Conservation (phyloP, 2,888 invertebrate genomes). For the Ormyrus labotus region DNA sequence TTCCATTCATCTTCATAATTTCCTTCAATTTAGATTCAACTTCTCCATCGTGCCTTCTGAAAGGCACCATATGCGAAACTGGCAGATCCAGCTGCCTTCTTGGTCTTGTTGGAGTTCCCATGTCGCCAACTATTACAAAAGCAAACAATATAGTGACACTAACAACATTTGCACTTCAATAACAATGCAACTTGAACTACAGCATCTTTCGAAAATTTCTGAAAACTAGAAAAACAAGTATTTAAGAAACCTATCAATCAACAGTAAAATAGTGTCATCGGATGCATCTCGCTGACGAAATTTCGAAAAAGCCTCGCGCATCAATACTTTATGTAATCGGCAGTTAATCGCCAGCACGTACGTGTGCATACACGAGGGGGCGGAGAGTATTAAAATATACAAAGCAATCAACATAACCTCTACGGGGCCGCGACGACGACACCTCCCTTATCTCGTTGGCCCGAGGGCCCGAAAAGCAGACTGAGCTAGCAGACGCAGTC, state of each 20-base stretch:
- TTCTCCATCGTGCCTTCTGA: conserved; percentile 80
- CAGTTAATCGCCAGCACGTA: conserved; percentile 39
- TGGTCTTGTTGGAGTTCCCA: conserved; percentile 78
- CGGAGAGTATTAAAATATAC: conserved; percentile 53
- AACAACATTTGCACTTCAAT: background rate
- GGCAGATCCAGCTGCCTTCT: conserved; percentile 79
- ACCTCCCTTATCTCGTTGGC: background rate
- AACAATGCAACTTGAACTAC: background rate
- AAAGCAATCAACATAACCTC: conserved; percentile 62
- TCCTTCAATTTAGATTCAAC: conserved; percentile 90
- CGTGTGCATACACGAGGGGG: conserved; percentile 46
- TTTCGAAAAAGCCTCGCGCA: conserved; percentile 17
- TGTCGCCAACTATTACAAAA: conserved; percentile 72
- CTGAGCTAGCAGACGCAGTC: too few species aligned
- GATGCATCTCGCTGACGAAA: too few species aligned
- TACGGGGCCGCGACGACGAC: background rate
- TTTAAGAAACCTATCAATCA: too few species aligned
- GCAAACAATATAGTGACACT: conserved; percentile 19
- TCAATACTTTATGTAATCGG: conserved; percentile 48
- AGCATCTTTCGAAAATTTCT: background rate
- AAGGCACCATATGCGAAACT: conserved; percentile 79
- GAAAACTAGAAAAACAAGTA: too few species aligned
- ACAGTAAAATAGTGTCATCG: too few species aligned
- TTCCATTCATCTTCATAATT: conserved; percentile 95
- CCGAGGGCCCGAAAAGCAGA: background rate